These are phyloP conservation scores for Myoxocephalus aenaeus DNA, from an alignment of 2,797 vertebrate genomes.

Conservation along the genomic window DNA sequence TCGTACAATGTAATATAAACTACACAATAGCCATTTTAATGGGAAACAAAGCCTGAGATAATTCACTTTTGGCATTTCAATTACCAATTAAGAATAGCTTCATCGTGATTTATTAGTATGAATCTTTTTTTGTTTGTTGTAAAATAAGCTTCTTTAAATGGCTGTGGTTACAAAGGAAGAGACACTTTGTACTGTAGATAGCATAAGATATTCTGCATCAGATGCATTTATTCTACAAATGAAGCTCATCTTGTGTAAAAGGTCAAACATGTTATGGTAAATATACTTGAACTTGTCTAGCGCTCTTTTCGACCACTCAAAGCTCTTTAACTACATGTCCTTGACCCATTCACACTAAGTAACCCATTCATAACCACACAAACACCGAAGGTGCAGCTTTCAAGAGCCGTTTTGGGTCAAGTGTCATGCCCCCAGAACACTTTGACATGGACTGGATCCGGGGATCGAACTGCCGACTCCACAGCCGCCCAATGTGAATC, in stretches of 20 bases:
- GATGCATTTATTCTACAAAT: slow-evolving; percentile 9
- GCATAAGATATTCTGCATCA: background rate
- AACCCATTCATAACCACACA: no score
- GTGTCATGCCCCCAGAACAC: no score
- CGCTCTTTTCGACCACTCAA: no score
- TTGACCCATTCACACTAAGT: no score
- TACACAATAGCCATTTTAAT: background rate
- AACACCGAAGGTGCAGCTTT: no score
- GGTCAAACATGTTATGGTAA: background rate
- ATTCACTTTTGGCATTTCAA: slow-evolving; percentile 17
- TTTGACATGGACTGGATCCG: no score
- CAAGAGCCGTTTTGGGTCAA: no score
- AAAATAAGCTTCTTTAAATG: background rate
- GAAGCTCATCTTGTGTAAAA: slow-evolving; percentile 8
- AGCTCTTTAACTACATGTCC: no score
- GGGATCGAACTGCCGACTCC: no score
- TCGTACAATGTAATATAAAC: background rate
- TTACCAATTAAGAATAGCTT: background rate
- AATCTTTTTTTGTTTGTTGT: slow-evolving; percentile 1
- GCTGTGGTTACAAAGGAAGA: background rate
- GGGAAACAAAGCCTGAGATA: background rate
- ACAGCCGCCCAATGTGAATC: no score
- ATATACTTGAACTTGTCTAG: no score
- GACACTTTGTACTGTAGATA: background rate
- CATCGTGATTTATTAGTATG: background rate